Evolutionary conservation across 1,140 invertebrate genomes (phyloP).

Genomic region (Scaptomyza hsui): DNA sequence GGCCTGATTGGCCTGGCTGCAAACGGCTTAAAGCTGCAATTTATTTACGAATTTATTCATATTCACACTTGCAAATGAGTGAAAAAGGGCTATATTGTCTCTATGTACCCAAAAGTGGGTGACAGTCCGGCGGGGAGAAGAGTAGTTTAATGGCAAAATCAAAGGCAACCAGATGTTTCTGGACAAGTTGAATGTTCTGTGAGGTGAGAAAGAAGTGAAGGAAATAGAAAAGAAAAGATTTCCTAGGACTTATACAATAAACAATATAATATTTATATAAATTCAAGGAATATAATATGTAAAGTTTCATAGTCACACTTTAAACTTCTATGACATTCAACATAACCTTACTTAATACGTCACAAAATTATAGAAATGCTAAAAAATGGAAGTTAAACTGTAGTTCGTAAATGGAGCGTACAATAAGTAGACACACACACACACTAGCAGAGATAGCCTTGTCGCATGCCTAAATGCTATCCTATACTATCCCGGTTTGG

Average conservation of each 20-base stretch:
- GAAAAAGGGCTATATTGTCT: slow-evolving; percentile 43
- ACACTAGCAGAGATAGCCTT: slow-evolving; percentile 13
- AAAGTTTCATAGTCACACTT: not conserved
- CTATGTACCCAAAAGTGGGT: slow-evolving; percentile 29
- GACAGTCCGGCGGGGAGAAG: slow-evolving; percentile 13
- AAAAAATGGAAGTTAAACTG: not conserved
- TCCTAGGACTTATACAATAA: no score
- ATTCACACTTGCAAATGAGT: slow-evolving; percentile 82
- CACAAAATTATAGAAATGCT: not conserved
- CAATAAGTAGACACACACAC: slow-evolving; percentile 6
- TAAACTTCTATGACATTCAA: not conserved
- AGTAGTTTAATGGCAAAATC: slow-evolving; percentile 24
- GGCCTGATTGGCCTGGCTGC: slow-evolving; percentile 44
- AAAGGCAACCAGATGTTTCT: slow-evolving; percentile 24
- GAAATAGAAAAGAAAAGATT: not conserved
- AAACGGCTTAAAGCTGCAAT: slow-evolving; percentile 76
- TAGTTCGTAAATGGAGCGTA: slow-evolving; percentile 27
- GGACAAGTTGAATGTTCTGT: not conserved
- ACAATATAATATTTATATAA: not conserved
- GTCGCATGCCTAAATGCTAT: slow-evolving; percentile 20
- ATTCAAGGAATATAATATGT: not conserved
- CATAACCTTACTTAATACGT: not conserved
- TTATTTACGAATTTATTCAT: slow-evolving; percentile 83
- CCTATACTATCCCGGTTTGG: slow-evolving; percentile 17
- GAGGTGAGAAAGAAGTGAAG: not conserved